Conservation (phyloP, 1,140 invertebrate genomes). For the Caenorhabditis brenneri region DNA sequence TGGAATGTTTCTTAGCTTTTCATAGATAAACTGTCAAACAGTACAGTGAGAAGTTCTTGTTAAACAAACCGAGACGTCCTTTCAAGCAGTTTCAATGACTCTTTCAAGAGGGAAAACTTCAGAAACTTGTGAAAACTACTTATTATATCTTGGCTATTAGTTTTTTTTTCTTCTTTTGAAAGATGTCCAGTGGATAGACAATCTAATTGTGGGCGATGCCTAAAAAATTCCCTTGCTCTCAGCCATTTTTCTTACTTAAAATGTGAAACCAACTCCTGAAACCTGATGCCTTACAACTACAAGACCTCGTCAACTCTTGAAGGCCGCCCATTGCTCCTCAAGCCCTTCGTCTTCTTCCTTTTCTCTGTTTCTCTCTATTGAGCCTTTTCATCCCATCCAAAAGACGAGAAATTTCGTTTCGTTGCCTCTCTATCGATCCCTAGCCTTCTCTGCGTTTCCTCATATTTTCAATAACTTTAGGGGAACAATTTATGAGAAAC, state of each 20-base stretch:
- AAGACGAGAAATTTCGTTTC: slow-evolving; percentile 1
- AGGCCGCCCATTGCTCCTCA: slow-evolving; percentile 22
- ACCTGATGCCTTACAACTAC: not conserved
- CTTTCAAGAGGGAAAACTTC: no score
- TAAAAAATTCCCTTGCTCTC: not conserved
- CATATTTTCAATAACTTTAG: not conserved
- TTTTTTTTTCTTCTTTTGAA: no score
- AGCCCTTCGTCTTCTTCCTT: not conserved
- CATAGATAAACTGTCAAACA: no score
- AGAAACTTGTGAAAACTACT: no score
- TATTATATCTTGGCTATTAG: no score
- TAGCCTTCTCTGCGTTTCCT: not conserved
- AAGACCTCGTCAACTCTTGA: not conserved
- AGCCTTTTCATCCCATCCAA: slow-evolving; percentile 7
- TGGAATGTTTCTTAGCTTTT: no score
- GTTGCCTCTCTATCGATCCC: slow-evolving; percentile 37
- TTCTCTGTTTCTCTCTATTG: slow-evolving; percentile 17
- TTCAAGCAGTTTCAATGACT: no score
- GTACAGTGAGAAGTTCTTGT: no score
- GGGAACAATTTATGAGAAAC: not conserved
- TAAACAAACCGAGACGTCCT: no score
- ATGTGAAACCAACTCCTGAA: not conserved
- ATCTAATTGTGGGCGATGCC: no score
- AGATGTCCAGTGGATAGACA: no score
- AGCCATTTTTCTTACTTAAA: not conserved